These are phyloP conservation scores for Bombus fervidus DNA, from an alignment of 1,140 invertebrate species.

Conservation along the genomic window DNA sequence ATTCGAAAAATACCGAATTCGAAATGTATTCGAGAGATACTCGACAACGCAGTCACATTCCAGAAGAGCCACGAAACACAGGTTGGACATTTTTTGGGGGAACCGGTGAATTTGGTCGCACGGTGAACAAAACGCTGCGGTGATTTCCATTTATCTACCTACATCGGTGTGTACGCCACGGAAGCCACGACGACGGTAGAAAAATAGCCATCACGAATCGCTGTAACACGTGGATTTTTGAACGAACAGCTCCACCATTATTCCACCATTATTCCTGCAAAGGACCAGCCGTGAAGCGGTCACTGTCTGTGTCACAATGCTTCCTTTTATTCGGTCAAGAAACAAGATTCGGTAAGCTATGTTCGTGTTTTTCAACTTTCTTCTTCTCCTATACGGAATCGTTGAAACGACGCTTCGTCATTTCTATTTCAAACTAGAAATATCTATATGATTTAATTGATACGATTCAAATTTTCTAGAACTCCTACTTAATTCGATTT, in stretches of 20 bases:
- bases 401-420: neutral
- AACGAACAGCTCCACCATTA: constrained; percentile 10
- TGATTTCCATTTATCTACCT: constrained; percentile 53
- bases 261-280: neutral
- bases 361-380: neutral
- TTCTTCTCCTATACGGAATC: neutral
- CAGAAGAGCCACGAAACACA: constrained; percentile 24
- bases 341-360: constrained; percentile 8
- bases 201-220: constrained; percentile 30
- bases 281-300: neutral
- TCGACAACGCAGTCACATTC: constrained; percentile 51
- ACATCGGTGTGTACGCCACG: neutral
- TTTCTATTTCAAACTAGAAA: neutral
- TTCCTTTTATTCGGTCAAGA: neutral
- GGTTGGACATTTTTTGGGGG: constrained; percentile 16
- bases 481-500: neutral
- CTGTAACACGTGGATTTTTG: constrained; percentile 40
- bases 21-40: constrained; percentile 23
- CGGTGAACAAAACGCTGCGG: constrained; percentile 22
- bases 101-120: constrained; percentile 38
- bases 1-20: neutral
- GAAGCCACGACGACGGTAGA: neutral
- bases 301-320: neutral
- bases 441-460: neutral
- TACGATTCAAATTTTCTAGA: neutral